Evolutionary conservation across 2,888 invertebrate species (phyloP).

Genomic region (Pantelozetes paolii): DNA sequence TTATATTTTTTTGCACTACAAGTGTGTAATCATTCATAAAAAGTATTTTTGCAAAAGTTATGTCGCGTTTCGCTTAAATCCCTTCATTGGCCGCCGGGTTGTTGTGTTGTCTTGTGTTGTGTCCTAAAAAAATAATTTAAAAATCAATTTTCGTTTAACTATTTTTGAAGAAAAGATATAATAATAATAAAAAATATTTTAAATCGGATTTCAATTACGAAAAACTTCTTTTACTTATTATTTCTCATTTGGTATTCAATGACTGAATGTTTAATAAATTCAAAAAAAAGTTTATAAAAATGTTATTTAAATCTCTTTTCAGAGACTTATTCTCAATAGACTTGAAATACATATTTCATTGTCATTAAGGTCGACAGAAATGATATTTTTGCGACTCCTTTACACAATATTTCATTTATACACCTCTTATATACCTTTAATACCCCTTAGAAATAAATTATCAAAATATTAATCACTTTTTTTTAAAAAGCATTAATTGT

Average conservation of each 20-base stretch:
- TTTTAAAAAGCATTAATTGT: no score
- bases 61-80: conserved; percentile 12
- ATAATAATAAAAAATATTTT: not conserved
- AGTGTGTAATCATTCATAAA: no score
- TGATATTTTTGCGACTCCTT: not conserved
- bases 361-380: conserved; percentile 26
- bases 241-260: conserved; percentile 6
- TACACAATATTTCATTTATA: no score
- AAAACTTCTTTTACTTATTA: not conserved
- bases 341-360: not conserved
- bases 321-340: not conserved
- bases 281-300: not conserved
- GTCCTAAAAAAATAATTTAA: not conserved
- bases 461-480: no score
- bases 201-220: not conserved
- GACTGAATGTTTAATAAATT: not conserved
- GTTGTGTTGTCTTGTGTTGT: no score
- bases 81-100: not conserved
- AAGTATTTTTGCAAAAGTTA: not conserved
- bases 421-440: no score
- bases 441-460: no score
- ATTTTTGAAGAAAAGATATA: not conserved
- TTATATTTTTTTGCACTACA: no score
- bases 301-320: no score
- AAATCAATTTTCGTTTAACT: conserved; percentile 17